Base-by-base conservation (phyloP, 2,888 invertebrate species). In the Byasa hedistus region DNA sequence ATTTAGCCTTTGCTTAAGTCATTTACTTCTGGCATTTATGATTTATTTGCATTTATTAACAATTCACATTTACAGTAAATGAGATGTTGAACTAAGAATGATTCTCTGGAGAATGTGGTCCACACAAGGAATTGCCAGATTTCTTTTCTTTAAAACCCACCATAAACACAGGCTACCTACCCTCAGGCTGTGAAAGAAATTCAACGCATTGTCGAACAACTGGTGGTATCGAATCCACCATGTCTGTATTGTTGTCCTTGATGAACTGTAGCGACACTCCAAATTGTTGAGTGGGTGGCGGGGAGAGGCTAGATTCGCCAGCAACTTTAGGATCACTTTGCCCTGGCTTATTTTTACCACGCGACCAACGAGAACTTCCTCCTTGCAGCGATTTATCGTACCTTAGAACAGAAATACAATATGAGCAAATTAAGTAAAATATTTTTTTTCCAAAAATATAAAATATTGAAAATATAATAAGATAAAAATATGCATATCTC, bases 181-280 rank as follows among this genome's bases (percentile, higher is more conserved):
- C 96, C 83, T 98, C 97, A 32, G 97, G 97, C 75, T 96, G 94
- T 71, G 96, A 96, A 58, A 99, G 93, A 82, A 96, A 99, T 80
- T 97, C 96, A 57, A 99, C 95, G 81, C 98, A 98, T 75, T 97
- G 96, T 74, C 95, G 94, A 39, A 99, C 96, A 64, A 99, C 96
- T 0, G 98, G 98, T 59, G 99, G 99, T 79, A 99, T 97, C 8
- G 95, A 94, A 75, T 94, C 94, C 24, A 96, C 95, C 80, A 94
- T 92, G 67, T 92, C 88, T 19, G 94, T 86, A 82, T 98, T 97
- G 83, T 98, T 95, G 69, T 96, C 95, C 81, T 97, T 97, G 69
- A 99, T 98, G 84, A 96, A 98, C 79, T 96, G 95, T 66, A 99
- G 92, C 3, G 98, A 95, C 1, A 99, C 99, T 32, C 99, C 98